Conservation (phyloP, 2,797 vertebrate species). For the Protonibea diacanthus region DNA sequence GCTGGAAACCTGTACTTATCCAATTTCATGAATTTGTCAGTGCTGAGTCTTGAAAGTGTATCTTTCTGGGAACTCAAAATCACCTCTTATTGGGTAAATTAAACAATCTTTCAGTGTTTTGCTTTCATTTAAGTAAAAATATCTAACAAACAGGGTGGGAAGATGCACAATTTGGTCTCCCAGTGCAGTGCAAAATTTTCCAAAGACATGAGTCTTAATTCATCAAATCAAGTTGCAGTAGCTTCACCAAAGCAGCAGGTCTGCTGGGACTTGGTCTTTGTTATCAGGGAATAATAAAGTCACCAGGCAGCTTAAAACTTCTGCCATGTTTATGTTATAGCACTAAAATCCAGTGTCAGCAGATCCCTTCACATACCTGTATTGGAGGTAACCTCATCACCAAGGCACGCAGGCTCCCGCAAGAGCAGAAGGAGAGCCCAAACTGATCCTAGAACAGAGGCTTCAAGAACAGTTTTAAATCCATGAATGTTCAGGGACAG, state of each 20-base stretch:
- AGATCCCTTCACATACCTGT: constrained; percentile 66
- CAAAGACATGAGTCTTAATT: not conserved
- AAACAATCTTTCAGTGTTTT: not conserved
- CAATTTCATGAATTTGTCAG: not conserved
- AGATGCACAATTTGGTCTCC: too few species aligned
- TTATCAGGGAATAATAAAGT: not conserved
- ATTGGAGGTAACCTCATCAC: constrained; percentile 66
- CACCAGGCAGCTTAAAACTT: too few species aligned
- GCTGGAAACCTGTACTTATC: not conserved
- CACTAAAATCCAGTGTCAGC: not conserved
- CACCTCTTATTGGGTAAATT: not conserved
- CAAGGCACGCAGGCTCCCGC: constrained; percentile 56
- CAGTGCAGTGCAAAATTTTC: too few species aligned
- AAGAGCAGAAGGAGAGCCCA: constrained; percentile 70
- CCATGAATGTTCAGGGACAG: not conserved
- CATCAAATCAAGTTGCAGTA: too few species aligned
- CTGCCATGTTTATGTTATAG: not conserved
- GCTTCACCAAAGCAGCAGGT: not conserved
- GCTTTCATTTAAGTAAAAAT: not conserved
- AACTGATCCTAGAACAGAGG: constrained; percentile 66
- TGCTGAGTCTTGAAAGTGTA: not conserved
- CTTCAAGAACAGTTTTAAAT: constrained; percentile 32
- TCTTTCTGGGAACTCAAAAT: not conserved
- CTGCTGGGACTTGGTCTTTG: constrained; percentile 37
- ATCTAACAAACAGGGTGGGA: too few species aligned